phyloP scores from a whole-genome alignment of 2,113 vertebrate genomes.

The Bostrychus sinensis region DNA sequence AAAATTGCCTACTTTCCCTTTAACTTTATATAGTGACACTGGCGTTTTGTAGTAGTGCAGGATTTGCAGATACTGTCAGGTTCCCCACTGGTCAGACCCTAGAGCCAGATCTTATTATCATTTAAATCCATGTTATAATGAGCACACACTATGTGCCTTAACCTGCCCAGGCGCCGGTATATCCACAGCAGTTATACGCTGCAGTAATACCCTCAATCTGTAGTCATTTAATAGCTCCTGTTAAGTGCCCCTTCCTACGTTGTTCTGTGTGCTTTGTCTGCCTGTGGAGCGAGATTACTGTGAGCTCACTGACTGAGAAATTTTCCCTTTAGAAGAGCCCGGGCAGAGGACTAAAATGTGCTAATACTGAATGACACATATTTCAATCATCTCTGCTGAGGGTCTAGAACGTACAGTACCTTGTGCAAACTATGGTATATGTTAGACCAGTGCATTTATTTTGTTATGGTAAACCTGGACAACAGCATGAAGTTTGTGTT shows the following conservation, averaged over 20 bases:
- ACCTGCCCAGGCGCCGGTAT: slow-evolving; percentile 31
- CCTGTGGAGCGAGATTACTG: slow-evolving; percentile 36
- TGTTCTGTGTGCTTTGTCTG: slow-evolving; percentile 38
- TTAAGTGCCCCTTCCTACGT: slow-evolving; percentile 43
- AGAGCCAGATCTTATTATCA: slow-evolving; percentile 33
- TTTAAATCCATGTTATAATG: slow-evolving; percentile 46
- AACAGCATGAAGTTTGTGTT: background rate
- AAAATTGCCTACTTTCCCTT: no score
- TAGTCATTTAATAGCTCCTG: slow-evolving; percentile 40
- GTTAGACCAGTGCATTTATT: background rate
- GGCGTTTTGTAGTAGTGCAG: background rate
- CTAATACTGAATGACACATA: slow-evolving; percentile 6
- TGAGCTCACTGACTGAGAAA: slow-evolving; percentile 35
- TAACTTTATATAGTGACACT: background rate
- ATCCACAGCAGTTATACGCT: slow-evolving; percentile 27
- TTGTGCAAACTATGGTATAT: background rate
- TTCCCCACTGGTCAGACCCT: slow-evolving; percentile 1
- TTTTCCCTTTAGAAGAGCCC: slow-evolving; percentile 16
- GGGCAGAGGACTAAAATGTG: slow-evolving; percentile 17
- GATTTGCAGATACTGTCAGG: background rate
- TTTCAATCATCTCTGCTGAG: background rate
- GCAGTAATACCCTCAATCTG: slow-evolving; percentile 39
- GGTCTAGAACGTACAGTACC: background rate
- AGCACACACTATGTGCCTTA: slow-evolving; percentile 33
- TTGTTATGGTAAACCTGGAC: background rate